Percentiles rank a stretch among this genome's conserved stretches.
These are phyloP conservation scores for Physella acuta DNA, from an alignment of 1,140 invertebrate genomes.

Conservation along the genomic window DNA sequence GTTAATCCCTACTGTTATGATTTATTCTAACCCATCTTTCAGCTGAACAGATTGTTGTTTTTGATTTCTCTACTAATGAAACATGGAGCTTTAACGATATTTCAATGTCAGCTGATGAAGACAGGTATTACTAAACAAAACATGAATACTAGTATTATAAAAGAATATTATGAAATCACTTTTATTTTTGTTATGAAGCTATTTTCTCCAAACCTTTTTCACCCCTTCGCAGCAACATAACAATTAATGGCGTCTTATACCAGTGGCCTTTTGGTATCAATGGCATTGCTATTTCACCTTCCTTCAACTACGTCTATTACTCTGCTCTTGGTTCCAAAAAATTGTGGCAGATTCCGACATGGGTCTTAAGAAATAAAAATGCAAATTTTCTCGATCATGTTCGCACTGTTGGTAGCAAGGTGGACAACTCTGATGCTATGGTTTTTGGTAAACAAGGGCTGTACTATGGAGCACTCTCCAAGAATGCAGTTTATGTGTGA, in stretches of 20 bases:
- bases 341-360: constrained; percentile 14
- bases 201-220: too few relatives aligned
- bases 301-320: constrained; percentile 22
- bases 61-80: constrained; percentile 5
- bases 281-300: constrained; percentile 12
- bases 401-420: constrained; percentile 7
- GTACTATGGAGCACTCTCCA: constrained; percentile 9
- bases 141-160: too few relatives aligned
- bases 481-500: constrained; percentile 14
- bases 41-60: constrained; percentile 7
- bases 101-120: constrained; percentile 7
- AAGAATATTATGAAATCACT: too few relatives aligned
- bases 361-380: constrained; percentile 8
- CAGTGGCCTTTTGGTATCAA: constrained; percentile 3
- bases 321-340: constrained; percentile 12
- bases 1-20: background rate
- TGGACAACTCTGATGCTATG: constrained; percentile 14
- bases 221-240: background rate
- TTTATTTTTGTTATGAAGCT: too few relatives aligned
- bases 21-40: background rate
- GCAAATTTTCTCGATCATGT: constrained; percentile 3
- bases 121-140: too few relatives aligned
- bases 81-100: background rate
- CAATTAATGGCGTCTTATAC: background rate
- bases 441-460: constrained; percentile 10